Conservation (phyloP, 2,888 invertebrate species). For the Athalia cordata region DNA sequence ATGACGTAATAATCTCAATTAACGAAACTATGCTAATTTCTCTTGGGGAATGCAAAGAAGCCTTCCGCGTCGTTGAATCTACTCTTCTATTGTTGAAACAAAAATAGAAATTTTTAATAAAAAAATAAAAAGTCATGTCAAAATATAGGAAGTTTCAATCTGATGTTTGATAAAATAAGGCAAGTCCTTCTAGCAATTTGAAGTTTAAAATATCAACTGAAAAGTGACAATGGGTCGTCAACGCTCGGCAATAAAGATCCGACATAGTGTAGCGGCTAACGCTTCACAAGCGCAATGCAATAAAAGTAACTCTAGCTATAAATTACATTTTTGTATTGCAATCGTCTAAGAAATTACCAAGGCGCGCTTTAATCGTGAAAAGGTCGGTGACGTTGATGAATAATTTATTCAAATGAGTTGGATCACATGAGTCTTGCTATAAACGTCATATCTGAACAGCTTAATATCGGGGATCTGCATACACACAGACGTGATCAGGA, state of each 20-base stretch:
- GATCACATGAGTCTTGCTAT: background rate
- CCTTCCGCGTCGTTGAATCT: slow-evolving; percentile 15
- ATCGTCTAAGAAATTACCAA: slow-evolving; percentile 26
- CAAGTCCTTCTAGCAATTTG: too few species aligned
- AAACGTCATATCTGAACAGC: background rate
- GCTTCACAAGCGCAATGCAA: background rate
- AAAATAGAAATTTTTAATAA: background rate
- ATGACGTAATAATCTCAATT: slow-evolving; percentile 42
- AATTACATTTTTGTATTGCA: slow-evolving; percentile 33
- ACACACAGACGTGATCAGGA: background rate
- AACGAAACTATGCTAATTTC: slow-evolving; percentile 44
- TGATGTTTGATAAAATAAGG: too few species aligned
- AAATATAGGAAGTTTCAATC: background rate
- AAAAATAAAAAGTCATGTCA: background rate
- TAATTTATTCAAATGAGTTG: slow-evolving; percentile 32
- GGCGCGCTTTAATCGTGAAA: slow-evolving; percentile 10
- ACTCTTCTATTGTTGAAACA: slow-evolving; percentile 11
- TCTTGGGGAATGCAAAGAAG: slow-evolving; percentile 9
- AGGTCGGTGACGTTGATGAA: slow-evolving; percentile 34
- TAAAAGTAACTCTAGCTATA: slow-evolving; percentile 20
- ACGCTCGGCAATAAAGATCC: too few species aligned
- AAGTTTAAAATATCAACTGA: too few species aligned
- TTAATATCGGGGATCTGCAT: slow-evolving; percentile 7
- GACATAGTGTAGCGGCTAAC: too few species aligned
- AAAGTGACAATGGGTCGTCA: too few species aligned